A percentile compares a stretch with the other conserved stretches of the same genome.
Evolutionary conservation across 1,140 invertebrate genomes (phyloP).

Genomic region (Trichonephila clavata): DNA sequence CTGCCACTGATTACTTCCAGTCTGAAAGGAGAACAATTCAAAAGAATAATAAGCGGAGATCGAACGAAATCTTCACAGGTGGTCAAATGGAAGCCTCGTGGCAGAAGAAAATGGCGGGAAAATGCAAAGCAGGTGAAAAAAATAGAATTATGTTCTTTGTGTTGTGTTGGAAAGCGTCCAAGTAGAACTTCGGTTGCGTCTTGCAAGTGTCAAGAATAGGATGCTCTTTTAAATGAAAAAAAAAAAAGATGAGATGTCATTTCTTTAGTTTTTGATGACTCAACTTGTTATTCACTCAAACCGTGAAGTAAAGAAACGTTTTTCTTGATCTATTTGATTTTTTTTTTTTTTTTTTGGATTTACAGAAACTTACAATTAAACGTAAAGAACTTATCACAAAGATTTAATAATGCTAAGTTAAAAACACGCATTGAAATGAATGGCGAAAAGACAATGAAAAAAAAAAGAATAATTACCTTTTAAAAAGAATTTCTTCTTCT

Average conservation of each 20-base stretch:
- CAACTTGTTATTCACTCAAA: constrained; percentile 4
- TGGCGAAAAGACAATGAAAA: too few species aligned
- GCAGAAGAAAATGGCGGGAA: neutral
- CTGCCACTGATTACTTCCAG: neutral
- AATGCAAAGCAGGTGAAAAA: constrained; percentile 4
- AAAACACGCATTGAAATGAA: too few species aligned
- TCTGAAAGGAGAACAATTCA: neutral
- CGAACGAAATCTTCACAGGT: constrained; percentile 43
- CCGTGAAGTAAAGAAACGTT: neutral
- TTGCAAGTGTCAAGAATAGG: constrained; percentile 16
- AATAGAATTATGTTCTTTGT: neutral
- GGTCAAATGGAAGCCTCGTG: neutral
- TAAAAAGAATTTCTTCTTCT: too few species aligned
- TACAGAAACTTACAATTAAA: too few species aligned
- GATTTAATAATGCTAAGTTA: too few species aligned
- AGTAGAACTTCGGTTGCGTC: constrained; percentile 10
- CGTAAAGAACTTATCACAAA: too few species aligned
- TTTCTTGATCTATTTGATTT: too few species aligned
- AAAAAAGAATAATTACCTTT: too few species aligned
- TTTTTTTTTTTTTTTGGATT: too few species aligned
- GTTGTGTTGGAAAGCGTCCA: constrained; percentile 11
- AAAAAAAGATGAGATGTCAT: neutral
- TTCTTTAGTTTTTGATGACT: neutral
- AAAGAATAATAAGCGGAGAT: constrained; percentile 39
- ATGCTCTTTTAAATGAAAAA: neutral